Conservation (phyloP, 2,888 invertebrate species). For the Gonocerus acuteangulatus region DNA sequence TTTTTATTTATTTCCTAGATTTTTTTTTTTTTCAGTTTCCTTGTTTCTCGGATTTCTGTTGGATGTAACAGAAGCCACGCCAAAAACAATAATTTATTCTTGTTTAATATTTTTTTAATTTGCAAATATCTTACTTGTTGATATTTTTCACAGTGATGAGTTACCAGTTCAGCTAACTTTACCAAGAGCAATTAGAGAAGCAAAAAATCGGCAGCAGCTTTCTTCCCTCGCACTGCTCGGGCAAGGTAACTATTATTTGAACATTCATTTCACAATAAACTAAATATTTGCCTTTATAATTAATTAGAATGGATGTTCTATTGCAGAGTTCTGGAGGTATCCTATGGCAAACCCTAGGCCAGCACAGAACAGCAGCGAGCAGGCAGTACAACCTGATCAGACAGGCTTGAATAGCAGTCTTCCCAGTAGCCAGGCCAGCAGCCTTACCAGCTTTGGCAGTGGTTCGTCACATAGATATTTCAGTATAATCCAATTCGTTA, state of each 20-base stretch:
- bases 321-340: constrained; percentile 50
- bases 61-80: too few species aligned
- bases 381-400: constrained; percentile 45
- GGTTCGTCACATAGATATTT: constrained; percentile 48
- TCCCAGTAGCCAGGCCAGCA: constrained; percentile 52
- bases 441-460: constrained; percentile 63
- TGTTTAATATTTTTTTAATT: too few species aligned
- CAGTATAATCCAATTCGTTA: too few species aligned
- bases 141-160: constrained; percentile 61
- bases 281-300: too few species aligned
- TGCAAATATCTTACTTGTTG: too few species aligned
- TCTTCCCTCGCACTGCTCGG: constrained; percentile 84
- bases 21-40: too few species aligned
- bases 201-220: constrained; percentile 81
- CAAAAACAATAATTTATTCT: too few species aligned
- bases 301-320: too few species aligned
- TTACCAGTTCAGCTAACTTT: constrained; percentile 81
- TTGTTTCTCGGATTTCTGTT: too few species aligned
- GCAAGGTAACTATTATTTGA: constrained; percentile 46
- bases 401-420: constrained; percentile 42
- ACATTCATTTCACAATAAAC: too few species aligned
- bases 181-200: constrained; percentile 77
- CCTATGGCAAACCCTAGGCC: constrained; percentile 67
- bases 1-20: too few species aligned
- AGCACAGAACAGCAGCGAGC: constrained; percentile 45